phyloP scores from a whole-genome alignment of 2,888 invertebrate species.

The Augiades crinisus region DNA sequence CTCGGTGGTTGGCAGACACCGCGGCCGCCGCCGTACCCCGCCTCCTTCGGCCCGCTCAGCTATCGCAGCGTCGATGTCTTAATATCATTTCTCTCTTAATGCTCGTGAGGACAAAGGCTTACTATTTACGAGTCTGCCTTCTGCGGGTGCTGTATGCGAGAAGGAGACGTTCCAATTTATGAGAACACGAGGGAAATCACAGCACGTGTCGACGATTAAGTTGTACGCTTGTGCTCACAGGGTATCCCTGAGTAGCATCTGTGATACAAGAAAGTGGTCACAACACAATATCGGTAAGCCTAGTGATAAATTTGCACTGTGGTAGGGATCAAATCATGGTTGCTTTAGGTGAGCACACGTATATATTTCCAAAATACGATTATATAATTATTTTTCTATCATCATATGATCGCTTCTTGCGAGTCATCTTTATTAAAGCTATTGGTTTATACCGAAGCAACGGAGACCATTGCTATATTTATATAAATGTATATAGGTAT shows the following conservation, averaged over 20 bases:
- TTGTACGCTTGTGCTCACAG: constrained; percentile 73
- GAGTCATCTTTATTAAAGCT: constrained; percentile 14
- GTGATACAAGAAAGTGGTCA: constrained; percentile 77
- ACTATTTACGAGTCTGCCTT: constrained; percentile 84
- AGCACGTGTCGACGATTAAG: constrained; percentile 70
- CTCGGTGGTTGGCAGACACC: constrained; percentile 59
- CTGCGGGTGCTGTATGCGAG: constrained; percentile 92
- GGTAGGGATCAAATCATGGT: constrained; percentile 58
- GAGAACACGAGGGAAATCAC: constrained; percentile 71
- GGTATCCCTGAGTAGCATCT: constrained; percentile 72
- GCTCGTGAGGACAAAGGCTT: constrained; percentile 82
- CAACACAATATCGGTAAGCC: constrained; percentile 75
- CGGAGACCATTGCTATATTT: constrained; percentile 16
- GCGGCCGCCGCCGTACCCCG: constrained; percentile 70
- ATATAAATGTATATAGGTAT: constrained; percentile 17
- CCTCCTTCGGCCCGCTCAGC: constrained; percentile 75
- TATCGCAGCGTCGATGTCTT: constrained; percentile 71
- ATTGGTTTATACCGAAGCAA: constrained; percentile 17
- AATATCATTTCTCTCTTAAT: constrained; percentile 74
- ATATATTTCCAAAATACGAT: constrained; percentile 39
- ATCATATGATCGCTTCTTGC: constrained; percentile 40
- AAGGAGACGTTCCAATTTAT: constrained; percentile 86
- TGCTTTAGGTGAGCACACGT: constrained; percentile 64
- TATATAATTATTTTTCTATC: constrained; percentile 61
- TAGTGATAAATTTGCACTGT: constrained; percentile 72